Conservation (phyloP, 2,888 invertebrate species). For the Himalopsyche japonica region DNA sequence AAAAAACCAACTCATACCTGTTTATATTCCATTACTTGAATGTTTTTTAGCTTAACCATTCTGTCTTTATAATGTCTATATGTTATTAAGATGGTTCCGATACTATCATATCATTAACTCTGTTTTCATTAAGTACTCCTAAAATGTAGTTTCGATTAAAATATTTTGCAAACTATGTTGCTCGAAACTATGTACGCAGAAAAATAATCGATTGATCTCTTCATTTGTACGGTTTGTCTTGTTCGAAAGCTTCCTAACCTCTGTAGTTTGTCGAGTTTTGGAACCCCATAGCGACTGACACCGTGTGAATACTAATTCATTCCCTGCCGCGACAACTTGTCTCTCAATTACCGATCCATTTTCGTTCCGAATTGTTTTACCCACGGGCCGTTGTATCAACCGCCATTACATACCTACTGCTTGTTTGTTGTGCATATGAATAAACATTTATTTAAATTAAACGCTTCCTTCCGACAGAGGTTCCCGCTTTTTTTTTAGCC, state of each 20-base stretch:
- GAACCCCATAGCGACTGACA: not conserved
- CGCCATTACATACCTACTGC: constrained; percentile 10
- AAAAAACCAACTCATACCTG: too few relatives aligned
- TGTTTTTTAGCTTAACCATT: too few relatives aligned
- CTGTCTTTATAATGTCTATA: too few relatives aligned
- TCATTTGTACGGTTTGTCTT: not conserved
- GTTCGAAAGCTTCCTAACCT: not conserved
- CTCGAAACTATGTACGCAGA: too few relatives aligned
- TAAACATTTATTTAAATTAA: constrained; percentile 41
- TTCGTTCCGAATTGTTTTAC: not conserved
- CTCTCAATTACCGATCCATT: constrained; percentile 1
- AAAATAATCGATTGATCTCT: not conserved
- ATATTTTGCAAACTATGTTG: too few relatives aligned
- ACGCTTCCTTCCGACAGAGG: constrained; percentile 38
- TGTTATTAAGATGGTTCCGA: too few relatives aligned
- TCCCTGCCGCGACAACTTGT: not conserved
- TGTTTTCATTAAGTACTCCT: too few relatives aligned
- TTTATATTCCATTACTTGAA: too few relatives aligned
- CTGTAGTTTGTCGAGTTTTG: not conserved
- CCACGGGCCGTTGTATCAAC: constrained; percentile 16
- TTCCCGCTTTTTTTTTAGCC: constrained; percentile 2
- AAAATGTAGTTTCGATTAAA: too few relatives aligned
- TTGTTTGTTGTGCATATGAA: constrained; percentile 38
- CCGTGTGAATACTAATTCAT: not conserved
- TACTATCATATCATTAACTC: too few relatives aligned